These are phyloP conservation scores for Carlito syrichta DNA, from an alignment of 2,113 vertebrate genomes.

Conservation along the genomic window DNA sequence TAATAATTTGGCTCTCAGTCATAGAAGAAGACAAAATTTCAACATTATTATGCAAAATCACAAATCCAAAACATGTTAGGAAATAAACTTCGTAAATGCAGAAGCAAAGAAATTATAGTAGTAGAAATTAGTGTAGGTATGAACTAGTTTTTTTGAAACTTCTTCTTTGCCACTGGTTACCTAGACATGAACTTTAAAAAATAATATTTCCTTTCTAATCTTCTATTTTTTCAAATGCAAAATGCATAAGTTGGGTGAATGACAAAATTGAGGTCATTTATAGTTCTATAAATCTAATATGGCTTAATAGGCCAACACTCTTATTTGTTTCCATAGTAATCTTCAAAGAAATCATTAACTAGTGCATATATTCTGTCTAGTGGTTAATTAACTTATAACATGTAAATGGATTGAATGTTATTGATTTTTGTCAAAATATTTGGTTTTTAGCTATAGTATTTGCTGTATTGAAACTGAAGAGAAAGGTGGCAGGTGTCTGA, in stretches of 20 bases:
- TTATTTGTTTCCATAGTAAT: neutral
- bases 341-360: slow-evolving; percentile 16
- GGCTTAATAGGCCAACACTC: neutral
- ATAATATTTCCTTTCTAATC: neutral
- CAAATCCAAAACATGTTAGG: neutral
- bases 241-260: neutral
- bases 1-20: neutral
- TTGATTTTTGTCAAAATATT: neutral
- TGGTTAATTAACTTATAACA: slow-evolving; percentile 1
- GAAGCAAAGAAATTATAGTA: neutral
- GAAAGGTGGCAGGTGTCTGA: neutral
- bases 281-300: neutral
- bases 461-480: neutral
- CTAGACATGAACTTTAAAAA: neutral
- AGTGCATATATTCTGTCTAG: neutral
- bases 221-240: neutral
- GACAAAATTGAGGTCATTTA: neutral
- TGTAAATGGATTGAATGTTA: neutral
- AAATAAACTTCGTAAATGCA: neutral
- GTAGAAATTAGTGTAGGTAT: neutral
- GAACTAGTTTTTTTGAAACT: neutral
- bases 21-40: neutral
- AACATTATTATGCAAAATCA: neutral
- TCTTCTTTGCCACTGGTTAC: neutral
- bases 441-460: neutral